These are phyloP conservation scores for Stenolophus ochropezus DNA, from an alignment of 2,888 invertebrate genomes.

Conservation along the genomic window DNA sequence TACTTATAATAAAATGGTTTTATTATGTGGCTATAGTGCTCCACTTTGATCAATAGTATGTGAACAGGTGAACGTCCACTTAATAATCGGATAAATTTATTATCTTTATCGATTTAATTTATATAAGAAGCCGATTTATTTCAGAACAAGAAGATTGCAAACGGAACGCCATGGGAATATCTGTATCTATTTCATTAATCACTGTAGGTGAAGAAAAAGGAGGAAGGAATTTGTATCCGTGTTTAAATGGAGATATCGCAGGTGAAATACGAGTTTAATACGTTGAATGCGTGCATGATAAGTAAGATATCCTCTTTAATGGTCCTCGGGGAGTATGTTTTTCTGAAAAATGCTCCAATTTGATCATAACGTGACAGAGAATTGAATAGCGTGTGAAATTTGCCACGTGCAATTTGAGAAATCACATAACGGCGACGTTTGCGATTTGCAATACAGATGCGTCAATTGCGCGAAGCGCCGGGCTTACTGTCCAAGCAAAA, in stretches of 20 bases:
- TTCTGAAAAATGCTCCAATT: conserved; percentile 39
- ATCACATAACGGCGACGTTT: conserved; percentile 15
- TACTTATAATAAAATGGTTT: no score
- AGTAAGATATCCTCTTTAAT: conserved; percentile 26
- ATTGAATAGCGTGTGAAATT: conserved; percentile 36
- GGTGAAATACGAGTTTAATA: conserved; percentile 22
- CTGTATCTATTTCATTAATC: background rate
- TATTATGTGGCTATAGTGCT: no score
- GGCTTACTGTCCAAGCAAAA: background rate
- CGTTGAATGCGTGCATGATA: conserved; percentile 18
- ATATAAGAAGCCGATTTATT: no score
- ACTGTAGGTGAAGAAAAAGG: background rate
- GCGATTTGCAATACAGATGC: background rate
- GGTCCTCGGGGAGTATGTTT: conserved; percentile 18
- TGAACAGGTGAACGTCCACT: no score
- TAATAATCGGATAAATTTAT: no score
- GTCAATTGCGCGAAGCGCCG: background rate
- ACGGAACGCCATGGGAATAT: background rate
- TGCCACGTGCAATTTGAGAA: conserved; percentile 34
- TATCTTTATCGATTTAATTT: no score
- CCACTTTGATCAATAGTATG: no score
- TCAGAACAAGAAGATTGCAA: no score
- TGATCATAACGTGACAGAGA: conserved; percentile 27
- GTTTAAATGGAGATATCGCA: background rate
- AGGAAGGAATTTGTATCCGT: background rate